Evolutionary conservation across 2,113 vertebrate species (phyloP), one percentile per base, ranked within the genome.

Genomic region (Stegastes partitus): DNA sequence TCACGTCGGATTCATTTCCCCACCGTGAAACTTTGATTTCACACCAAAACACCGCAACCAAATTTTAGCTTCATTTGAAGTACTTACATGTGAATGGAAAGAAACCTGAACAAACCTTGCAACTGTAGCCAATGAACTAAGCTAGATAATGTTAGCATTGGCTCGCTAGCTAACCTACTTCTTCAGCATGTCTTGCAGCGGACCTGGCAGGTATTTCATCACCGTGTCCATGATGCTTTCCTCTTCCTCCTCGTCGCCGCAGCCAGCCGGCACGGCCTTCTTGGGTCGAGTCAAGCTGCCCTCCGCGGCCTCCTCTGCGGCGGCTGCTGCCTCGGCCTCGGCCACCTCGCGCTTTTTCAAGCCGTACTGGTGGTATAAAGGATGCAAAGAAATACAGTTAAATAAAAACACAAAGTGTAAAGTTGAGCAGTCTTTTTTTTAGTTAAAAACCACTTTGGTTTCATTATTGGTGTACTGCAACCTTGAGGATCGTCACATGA

Each of bases 161-260:
- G 72, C 61, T 54, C 55, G 18, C 59, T 11, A 28, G 25, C 75
- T 70, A 62, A n/a, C 44, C 79, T 97, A 99, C 95, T 99, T 99
- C 96, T 98, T 99, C 89, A 99, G 96, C 97, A 99, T 98, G 95
- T 99, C 98, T 91, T 99, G 98, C 87, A 99, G 95, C 0, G 98
- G 98, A 56, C 97, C 98, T 0, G 98, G 98, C 88, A 99, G 97
- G 90, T 98, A 99, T 89, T 99, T 99, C 95, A 99, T 98, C 92
- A 99, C 95, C 51, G 96, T 97, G 94, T 99, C 98, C 92, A 99
- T 96, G 95, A 99, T 99, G 95, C 97, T 98, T 77, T 98, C 97
- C 65, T 97, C 96, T n/a, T 99, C 98, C n/a, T 95, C 94, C 3
- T 95, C 94, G 14, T 95, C 95, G 0, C 95, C 95, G 6, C 95